Evolutionary conservation across 2,888 invertebrate species (phyloP).

Genomic region (Xestoiulus laeticollis): DNA sequence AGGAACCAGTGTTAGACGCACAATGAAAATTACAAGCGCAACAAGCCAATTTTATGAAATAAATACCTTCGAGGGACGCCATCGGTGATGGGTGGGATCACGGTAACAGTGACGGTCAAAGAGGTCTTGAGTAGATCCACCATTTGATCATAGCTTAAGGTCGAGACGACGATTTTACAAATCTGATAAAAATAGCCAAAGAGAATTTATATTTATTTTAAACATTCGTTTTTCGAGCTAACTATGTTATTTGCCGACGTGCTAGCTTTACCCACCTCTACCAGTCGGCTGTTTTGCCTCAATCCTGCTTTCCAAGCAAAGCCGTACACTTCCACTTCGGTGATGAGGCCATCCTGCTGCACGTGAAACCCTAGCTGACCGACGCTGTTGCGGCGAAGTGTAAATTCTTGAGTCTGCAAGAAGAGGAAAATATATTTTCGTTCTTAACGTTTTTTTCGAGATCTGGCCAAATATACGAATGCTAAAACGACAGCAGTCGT

Average conservation of each 20-base stretch:
- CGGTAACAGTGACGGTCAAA: conserved; percentile 83
- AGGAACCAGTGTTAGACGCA: conserved; percentile 57
- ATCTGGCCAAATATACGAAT: neutral
- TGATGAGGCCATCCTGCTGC: conserved; percentile 92
- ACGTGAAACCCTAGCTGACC: conserved; percentile 84
- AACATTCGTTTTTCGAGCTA: too few relatives aligned
- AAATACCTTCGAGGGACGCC: conserved; percentile 70
- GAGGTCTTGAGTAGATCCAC: conserved; percentile 91
- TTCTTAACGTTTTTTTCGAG: neutral
- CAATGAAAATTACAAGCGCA: neutral
- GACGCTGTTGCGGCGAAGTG: conserved; percentile 80
- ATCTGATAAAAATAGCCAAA: conserved; percentile 66
- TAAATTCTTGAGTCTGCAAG: conserved; percentile 76
- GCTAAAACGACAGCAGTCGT: neutral
- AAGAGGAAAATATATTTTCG: conserved; percentile 47
- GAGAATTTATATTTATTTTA: too few relatives aligned
- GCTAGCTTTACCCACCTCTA: conserved; percentile 74
- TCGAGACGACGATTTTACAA: conserved; percentile 87
- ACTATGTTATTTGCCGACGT: too few relatives aligned
- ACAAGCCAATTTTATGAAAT: conserved; percentile 61
- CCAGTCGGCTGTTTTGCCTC: conserved; percentile 85
- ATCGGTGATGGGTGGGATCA: conserved; percentile 78
- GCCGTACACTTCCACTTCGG: conserved; percentile 80
- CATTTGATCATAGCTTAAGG: conserved; percentile 90
- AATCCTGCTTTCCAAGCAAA: conserved; percentile 77